These are phyloP conservation scores for Drosophila neonasuta DNA, from an alignment of 2,888 invertebrate genomes.

Conservation along the genomic window DNA sequence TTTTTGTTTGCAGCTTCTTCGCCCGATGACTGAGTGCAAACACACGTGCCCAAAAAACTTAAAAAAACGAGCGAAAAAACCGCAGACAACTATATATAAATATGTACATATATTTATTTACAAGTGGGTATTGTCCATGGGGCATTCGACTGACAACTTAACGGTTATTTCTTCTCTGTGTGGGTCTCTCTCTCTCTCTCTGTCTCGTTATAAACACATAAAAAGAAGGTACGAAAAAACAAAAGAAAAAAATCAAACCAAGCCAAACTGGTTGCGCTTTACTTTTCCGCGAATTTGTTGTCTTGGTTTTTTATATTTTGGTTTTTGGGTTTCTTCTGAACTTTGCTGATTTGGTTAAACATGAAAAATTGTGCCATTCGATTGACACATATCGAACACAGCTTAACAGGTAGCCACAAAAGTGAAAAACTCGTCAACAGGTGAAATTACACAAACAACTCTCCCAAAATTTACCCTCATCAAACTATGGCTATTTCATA, in stretches of 20 bases:
- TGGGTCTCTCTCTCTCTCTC: conserved; percentile 9
- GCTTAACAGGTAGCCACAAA: conserved; percentile 32
- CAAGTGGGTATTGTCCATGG: conserved; percentile 15
- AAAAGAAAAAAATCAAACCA: conserved; percentile 10
- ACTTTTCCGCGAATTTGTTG: conserved; percentile 56
- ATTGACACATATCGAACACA: conserved; percentile 59
- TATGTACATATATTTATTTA: conserved; percentile 10
- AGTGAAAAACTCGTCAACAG: conserved; percentile 23
- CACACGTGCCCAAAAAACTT: conserved; percentile 50
- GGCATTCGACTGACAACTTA: conserved; percentile 44
- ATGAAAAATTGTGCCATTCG: conserved; percentile 58
- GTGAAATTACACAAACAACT: conserved; percentile 17
- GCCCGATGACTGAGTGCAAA: conserved; percentile 32
- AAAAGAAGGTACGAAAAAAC: conserved; percentile 26
- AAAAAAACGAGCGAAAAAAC: conserved; percentile 4
- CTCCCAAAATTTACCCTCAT: background rate
- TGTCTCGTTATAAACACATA: conserved; percentile 25
- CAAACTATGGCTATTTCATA: conserved; percentile 9
- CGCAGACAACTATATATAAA: conserved; percentile 12
- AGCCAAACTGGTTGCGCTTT: conserved; percentile 56
- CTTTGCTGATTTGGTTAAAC: conserved; percentile 64
- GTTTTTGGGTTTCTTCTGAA: conserved; percentile 25
- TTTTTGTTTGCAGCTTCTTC: conserved; percentile 57
- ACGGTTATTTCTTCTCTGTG: conserved; percentile 50
- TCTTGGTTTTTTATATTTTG: conserved; percentile 16